Evolutionary conservation across 2,113 vertebrate genomes (phyloP), one percentile per base, ranked within the genome.

Genomic region (Pantherophis guttatus): DNA sequence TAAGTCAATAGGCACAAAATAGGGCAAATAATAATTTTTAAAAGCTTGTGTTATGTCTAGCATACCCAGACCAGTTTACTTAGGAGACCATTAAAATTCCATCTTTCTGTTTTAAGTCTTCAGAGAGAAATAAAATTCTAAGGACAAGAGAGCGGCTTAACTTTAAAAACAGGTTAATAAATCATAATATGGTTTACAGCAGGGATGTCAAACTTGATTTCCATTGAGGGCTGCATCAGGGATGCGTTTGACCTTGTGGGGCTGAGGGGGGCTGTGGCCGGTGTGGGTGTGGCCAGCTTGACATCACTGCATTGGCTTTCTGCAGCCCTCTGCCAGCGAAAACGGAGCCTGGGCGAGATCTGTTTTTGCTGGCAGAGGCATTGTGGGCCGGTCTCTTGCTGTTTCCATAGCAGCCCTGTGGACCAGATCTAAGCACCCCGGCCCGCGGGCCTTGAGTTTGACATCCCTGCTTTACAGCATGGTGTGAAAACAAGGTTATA

Each of bases 281-380:
- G 48, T 50, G 48, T 50, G 48, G 5, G 48, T 50, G 2, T 54
- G 12, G 54, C 3, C 54, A 54, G 54, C 11, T 54, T 0, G 12
- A 54, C 12, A 0, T 13, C 13, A 54, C 13, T 1, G 3, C 3
- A 3, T 15, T 12, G 3, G 12, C 53, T 0, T 54, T 12, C 53
- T 54, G 54, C 3, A 54, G 54, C 13, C 54, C 54, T 54, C 54
- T 54, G 54, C 13, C 54, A 54, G 54, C 0, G 54, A 54, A 54
- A 54, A 54, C 3, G 3, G 54, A 54, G 54, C 54, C 13, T 15
- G 13, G 54, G 3, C 3, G 0, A 54, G 12, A 12, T 54, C 12
- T 54, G 13, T 54, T 54, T 54, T 54, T 4, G 0, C 13, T 54
- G 13, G 54, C 54, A 54, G 54, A 54, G 13, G 13, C 54, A 54